These are phyloP conservation scores for Delia radicum DNA, from an alignment of 1,140 invertebrate genomes.

Conservation along the genomic window DNA sequence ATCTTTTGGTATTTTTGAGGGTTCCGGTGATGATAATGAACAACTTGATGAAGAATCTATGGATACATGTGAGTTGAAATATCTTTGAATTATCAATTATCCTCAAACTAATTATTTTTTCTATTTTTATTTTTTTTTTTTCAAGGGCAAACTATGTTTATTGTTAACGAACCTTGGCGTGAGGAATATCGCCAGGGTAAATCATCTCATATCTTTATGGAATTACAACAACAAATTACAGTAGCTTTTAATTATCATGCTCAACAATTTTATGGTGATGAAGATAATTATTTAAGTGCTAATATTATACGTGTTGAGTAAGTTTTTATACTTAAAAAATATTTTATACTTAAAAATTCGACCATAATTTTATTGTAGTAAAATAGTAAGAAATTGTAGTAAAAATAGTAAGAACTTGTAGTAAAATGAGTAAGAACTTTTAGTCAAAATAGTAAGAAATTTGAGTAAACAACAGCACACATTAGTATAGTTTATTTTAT, in stretches of 20 bases:
- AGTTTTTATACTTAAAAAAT: slow-evolving; percentile 26
- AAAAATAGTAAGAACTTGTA: too few relatives aligned
- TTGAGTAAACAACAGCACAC: too few relatives aligned
- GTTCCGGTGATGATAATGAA: slow-evolving; percentile 16
- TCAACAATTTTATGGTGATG: slow-evolving; percentile 30
- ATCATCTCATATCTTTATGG: slow-evolving; percentile 28
- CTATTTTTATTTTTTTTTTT: not conserved
- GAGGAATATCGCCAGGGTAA: slow-evolving; percentile 23
- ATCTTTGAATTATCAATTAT: too few relatives aligned
- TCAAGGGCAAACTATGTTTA: slow-evolving; percentile 12
- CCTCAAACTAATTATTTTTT: not conserved
- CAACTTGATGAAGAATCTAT: not conserved
- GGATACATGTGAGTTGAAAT: not conserved
- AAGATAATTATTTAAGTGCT: slow-evolving; percentile 34
- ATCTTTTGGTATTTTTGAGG: slow-evolving; percentile 2
- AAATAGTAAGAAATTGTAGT: too few relatives aligned
- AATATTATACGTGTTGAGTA: slow-evolving; percentile 36
- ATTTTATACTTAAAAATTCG: too few relatives aligned
- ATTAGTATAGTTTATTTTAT: too few relatives aligned
- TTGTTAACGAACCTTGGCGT: slow-evolving; percentile 37
- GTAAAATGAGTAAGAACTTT: too few relatives aligned
- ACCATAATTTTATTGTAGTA: too few relatives aligned
- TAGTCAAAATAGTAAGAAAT: too few relatives aligned
- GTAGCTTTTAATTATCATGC: slow-evolving; percentile 35
- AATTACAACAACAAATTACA: slow-evolving; percentile 34